A percentile compares a stretch with the other conserved stretches of the same genome.
These are phyloP conservation scores for Poecilia velifera DNA, from an alignment of 2,797 vertebrate genomes.

Conservation along the genomic window DNA sequence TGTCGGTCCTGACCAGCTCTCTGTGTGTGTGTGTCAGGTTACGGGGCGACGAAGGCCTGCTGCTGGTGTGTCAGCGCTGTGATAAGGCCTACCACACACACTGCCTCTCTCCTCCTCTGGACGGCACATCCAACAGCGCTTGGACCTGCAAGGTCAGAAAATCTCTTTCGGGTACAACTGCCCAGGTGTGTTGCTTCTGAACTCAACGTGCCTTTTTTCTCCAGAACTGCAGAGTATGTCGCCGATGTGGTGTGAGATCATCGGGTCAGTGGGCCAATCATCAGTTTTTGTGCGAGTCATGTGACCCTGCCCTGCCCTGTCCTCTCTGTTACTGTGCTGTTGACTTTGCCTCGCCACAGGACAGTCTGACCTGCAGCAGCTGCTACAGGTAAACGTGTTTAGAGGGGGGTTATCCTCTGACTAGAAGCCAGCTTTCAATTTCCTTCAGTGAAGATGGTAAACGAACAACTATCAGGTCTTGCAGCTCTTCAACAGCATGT, in stretches of 20 bases:
- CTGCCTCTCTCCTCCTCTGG: slow-evolving; percentile 92
- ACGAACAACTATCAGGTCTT: neutral
- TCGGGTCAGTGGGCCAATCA: slow-evolving; percentile 92
- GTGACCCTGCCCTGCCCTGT: slow-evolving; percentile 86
- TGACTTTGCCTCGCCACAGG: slow-evolving; percentile 81
- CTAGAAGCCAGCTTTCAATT: neutral
- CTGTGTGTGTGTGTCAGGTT: slow-evolving; percentile 75
- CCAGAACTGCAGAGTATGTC: slow-evolving; percentile 93
- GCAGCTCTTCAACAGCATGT: neutral
- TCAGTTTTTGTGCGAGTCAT: slow-evolving; percentile 89
- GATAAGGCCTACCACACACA: slow-evolving; percentile 95
- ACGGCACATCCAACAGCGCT: slow-evolving; percentile 84
- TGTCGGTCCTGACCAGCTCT: neutral
- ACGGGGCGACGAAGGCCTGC: slow-evolving; percentile 86
- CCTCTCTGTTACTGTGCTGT: slow-evolving; percentile 87
- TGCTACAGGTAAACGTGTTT: slow-evolving; percentile 89
- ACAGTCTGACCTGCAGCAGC: slow-evolving; percentile 86
- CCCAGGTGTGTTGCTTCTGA: neutral
- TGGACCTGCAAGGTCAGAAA: slow-evolving; percentile 88
- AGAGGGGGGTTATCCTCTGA: neutral
- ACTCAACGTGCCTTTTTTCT: slow-evolving; percentile 5
- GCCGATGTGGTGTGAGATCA: slow-evolving; percentile 88
- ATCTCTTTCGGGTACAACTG: neutral
- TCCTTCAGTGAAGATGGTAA: neutral
- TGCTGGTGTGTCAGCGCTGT: slow-evolving; percentile 93